Conservation (phyloP, 2,113 vertebrate species). For the Pelobates fuscus region DNA sequence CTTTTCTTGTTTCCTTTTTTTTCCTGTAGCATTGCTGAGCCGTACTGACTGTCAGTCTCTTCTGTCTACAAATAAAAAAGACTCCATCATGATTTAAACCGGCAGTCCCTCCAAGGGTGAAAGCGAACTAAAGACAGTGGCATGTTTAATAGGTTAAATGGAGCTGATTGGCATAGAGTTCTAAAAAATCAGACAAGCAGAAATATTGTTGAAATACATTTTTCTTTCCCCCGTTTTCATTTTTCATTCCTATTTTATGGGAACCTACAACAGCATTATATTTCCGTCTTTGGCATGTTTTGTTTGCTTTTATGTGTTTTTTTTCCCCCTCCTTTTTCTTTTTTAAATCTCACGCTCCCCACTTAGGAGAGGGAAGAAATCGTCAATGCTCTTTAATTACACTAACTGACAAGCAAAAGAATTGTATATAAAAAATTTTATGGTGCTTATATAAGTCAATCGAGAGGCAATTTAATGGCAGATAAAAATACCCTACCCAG, state of each 20-base stretch:
- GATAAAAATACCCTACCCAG: not conserved
- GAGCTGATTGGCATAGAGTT: conserved; percentile 10
- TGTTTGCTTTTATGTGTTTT: too few species aligned
- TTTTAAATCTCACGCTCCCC: too few species aligned
- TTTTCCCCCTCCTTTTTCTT: too few species aligned
- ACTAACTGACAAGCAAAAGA: not conserved
- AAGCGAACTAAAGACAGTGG: not conserved
- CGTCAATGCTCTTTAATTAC: too few species aligned
- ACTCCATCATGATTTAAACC: conserved; percentile 7
- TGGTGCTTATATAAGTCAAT: too few species aligned
- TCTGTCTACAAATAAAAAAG: not conserved
- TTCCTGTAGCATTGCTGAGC: conserved; percentile 6
- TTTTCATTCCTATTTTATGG: not conserved
- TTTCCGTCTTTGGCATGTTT: too few species aligned
- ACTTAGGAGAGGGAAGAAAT: too few species aligned
- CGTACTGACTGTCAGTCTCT: not conserved
- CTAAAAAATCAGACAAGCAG: conserved; percentile 14
- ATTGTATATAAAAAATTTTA: not conserved
- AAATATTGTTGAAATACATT: not conserved
- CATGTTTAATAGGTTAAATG: conserved; percentile 37
- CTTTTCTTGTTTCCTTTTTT: not conserved
- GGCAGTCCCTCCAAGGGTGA: not conserved
- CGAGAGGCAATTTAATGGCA: not conserved
- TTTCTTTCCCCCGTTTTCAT: not conserved
- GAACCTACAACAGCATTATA: too few species aligned